Base-by-base conservation (phyloP, 1,140 invertebrate genomes). In the Oryzaephilus surinamensis region DNA sequence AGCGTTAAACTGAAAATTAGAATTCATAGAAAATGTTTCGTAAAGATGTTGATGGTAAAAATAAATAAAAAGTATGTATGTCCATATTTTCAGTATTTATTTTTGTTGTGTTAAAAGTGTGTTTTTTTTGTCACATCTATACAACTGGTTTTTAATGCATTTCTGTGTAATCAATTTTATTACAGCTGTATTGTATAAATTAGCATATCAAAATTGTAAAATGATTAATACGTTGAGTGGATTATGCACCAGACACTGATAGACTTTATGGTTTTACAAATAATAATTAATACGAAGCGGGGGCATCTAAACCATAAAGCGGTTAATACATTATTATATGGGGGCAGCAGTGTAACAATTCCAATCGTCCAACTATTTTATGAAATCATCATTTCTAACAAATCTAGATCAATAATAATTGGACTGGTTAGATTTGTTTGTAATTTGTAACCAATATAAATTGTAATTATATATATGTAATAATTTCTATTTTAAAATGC, bases 261-360 rank as follows among this genome's bases (percentile, higher is more conserved):
- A 13, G 33, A 36, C 33, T 36, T 36, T 36, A 36, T 26, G 33
- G 23, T 16, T 16, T 21, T 21, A 26, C 33, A 36, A 36, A 27
- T 36, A 36, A 36, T 36, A 36, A 27, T 26, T 27, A 36, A 26
- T 26, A 36, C n/a, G n/a, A n/a, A n/a, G n/a, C n/a, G n/a, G n/a
- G n/a, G 33, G 33, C 33, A 36, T 36, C 33, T 27, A 26, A 36
- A 36, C 33, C 33, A 26, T 36, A 36, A 36, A 36, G 33, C 33
- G 33, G 33, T 36, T 36, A 36, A 36, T 26, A 36, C 33, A 36
- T 36, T 36, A 36, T 36, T 21, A n/a, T n/a, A n/a, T n/a, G n/a
- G n/a, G n/a, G n/a, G n/a, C n/a, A n/a, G n/a, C n/a, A 26, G 33
- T 27, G 33, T 26, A 36, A 13, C 26, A 27, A 26, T 36, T 16